Base-by-base conservation (phyloP, 1,140 invertebrate genomes). In the Triops longicaudatus region DNA sequence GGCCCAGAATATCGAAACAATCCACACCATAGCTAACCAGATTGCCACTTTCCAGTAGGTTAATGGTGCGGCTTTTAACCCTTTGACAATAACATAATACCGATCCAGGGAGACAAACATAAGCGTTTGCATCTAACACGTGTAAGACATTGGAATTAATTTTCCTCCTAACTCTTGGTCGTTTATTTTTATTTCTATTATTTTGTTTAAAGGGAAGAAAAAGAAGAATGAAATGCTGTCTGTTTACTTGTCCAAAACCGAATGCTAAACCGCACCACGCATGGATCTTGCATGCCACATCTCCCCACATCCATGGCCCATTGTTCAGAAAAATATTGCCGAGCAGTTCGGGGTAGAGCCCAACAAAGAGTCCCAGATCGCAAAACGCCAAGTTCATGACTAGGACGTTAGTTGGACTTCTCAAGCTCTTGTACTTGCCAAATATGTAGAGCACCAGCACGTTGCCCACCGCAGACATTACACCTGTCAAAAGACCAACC, bases 391-490 rank as follows among this genome's bases (percentile, higher is more conserved):
- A 79, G 78, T 84, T 85, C 31, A 86, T 81, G 2, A 86, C 81
- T 27, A 85, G 82, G 81, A 85, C 83, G 78, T 86, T 86, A 17
- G 85, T 82, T 28, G 85, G 84, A 3, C 83, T 85, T 76, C 84
- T 79, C 17, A 86, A 78, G 42, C 76, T 28, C 14, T 73, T 26
- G 50, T 77, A 78, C 50, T 77, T 79, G n/a, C 79, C 31, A 71
- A 80, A 80, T 72, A 80, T 80, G 41, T 75, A 74, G 14, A 80
- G 73, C 74, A 80, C 79, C 63, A 80, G 37, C 12, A 75, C 14
- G 76, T 80, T 80, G 44, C 79, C 79, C 43, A 72, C 73, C 43
- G 73, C 28, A 44, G 79, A 63, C 63, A 41, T 73, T 31, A 77
- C 73, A 14, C 26, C 72, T 44, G 63, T 77, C 17, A 77, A 73